phyloP scores from a whole-genome alignment of 1,140 invertebrate species.

The Mizuhopecten yessoensis region DNA sequence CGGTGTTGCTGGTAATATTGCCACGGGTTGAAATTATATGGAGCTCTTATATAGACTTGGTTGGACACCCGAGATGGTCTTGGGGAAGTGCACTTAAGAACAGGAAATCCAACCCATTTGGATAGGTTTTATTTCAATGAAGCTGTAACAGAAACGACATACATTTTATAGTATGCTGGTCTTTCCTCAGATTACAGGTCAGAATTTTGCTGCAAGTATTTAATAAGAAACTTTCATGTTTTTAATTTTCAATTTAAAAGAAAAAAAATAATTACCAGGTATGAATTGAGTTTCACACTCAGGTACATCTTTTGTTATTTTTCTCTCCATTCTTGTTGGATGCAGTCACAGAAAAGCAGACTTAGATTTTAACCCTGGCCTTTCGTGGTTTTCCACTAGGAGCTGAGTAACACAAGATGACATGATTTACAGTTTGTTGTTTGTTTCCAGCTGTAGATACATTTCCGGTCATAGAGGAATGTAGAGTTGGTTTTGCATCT shows the following conservation, averaged over 20 bases:
- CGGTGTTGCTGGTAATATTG: background rate
- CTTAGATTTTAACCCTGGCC: too few species aligned
- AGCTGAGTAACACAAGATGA: background rate
- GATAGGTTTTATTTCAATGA: background rate
- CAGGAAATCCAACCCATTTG: constrained; percentile 36
- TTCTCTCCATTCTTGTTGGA: too few species aligned
- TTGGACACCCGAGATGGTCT: background rate
- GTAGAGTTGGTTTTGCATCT: background rate
- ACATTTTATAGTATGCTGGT: background rate
- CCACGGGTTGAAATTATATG: too few species aligned
- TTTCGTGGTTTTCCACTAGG: background rate
- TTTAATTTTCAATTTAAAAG: too few species aligned
- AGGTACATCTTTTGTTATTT: too few species aligned
- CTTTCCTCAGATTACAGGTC: background rate
- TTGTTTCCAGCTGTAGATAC: constrained; percentile 10
- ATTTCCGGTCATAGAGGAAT: constrained; percentile 21
- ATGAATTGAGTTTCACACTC: too few species aligned
- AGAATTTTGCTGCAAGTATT: background rate
- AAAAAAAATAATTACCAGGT: too few species aligned
- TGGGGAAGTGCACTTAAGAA: constrained; percentile 17
- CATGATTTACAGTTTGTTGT: background rate
- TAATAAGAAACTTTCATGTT: background rate
- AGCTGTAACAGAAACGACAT: background rate
- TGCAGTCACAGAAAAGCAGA: too few species aligned
- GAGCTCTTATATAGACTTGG: background rate